Evolutionary conservation across 1,140 invertebrate species (phyloP).

Genomic region (Stegodyphus dumicola): DNA sequence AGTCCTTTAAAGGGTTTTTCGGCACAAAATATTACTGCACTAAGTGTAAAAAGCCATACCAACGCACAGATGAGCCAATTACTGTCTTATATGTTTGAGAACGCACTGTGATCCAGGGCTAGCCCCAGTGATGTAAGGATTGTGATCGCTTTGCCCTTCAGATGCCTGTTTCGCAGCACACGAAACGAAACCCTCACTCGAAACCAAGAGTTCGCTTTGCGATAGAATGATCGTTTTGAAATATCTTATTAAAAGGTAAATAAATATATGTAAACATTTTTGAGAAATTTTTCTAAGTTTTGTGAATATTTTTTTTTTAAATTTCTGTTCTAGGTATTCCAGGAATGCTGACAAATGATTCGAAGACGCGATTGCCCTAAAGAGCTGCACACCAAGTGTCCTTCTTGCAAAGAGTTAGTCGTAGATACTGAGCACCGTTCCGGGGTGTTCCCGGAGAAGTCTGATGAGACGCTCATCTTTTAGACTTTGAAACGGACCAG

Average conservation of each 20-base stretch:
- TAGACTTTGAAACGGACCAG: slow-evolving; percentile 7
- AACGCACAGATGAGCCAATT: not conserved
- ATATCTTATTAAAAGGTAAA: not conserved
- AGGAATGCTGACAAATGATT: not conserved
- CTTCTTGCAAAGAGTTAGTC: not conserved
- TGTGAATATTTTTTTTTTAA: not conserved
- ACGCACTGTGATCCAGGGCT: not conserved
- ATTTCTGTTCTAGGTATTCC: not conserved
- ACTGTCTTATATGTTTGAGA: not conserved
- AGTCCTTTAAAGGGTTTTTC: not conserved
- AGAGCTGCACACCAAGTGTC: not conserved
- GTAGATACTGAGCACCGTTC: not conserved
- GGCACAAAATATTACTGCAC: not conserved
- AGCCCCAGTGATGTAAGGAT: not conserved
- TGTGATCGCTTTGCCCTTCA: not conserved
- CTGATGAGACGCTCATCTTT: not conserved
- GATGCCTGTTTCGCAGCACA: not conserved
- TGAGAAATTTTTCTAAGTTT: not conserved
- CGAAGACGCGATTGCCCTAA: not conserved
- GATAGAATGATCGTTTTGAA: not conserved
- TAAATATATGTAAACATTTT: not conserved
- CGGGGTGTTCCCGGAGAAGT: not conserved
- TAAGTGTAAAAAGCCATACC: not conserved
- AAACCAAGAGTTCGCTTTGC: not conserved
- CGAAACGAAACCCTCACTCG: not conserved